These are phyloP conservation scores for Phalera bucephala DNA, from an alignment of 2,888 invertebrate genomes.

Conservation along the genomic window DNA sequence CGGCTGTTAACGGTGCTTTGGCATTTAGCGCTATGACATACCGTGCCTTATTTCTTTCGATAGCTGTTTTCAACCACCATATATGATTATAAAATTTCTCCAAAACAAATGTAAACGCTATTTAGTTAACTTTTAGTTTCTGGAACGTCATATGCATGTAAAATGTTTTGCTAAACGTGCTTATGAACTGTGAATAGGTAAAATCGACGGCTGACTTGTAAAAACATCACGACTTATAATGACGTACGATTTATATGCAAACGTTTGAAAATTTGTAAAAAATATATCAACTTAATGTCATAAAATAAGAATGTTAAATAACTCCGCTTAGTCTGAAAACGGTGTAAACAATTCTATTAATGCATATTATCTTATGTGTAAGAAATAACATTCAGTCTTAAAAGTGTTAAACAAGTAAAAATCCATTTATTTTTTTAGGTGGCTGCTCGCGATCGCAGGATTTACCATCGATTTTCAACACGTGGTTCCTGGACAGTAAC, in stretches of 20 bases:
- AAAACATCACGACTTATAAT: slow-evolving; percentile 3
- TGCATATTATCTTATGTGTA: background rate
- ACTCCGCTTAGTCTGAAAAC: background rate
- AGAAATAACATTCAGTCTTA: background rate
- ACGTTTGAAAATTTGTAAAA: slow-evolving; percentile 5
- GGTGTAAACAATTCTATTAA: background rate
- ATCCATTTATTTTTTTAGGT: too few species aligned
- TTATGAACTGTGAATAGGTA: background rate
- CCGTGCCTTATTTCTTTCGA: too few species aligned
- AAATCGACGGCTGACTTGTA: background rate
- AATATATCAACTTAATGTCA: background rate
- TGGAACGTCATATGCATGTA: slow-evolving; percentile 2
- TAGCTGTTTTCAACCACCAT: too few species aligned
- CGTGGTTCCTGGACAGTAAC: too few species aligned
- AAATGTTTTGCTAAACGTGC: background rate
- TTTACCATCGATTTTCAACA: too few species aligned
- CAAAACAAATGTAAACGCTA: too few species aligned
- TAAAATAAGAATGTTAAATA: background rate
- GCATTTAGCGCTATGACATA: too few species aligned
- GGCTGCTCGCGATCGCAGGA: too few species aligned
- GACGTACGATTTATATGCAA: slow-evolving; percentile 7
- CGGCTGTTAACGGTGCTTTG: too few species aligned
- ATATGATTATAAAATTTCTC: too few species aligned
- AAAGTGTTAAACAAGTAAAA: too few species aligned
- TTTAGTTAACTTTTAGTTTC: too few species aligned